Evolutionary conservation across 1,140 invertebrate genomes (phyloP).

Genomic region (Drosophila neocordata): DNA sequence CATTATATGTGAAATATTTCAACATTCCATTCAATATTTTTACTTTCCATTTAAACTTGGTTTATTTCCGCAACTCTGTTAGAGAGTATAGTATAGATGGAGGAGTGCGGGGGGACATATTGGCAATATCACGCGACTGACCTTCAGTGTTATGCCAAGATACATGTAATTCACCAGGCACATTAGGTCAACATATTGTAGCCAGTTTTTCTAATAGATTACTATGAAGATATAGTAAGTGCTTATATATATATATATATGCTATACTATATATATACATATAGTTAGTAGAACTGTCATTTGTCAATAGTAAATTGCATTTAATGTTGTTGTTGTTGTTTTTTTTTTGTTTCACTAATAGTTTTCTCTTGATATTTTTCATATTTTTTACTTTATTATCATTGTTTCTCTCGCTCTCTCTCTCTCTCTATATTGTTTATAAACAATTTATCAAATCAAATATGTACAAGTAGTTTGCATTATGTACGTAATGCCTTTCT

Average conservation of each 20-base stretch:
- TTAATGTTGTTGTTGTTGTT: background rate
- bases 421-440: constrained; percentile 29
- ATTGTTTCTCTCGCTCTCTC: background rate
- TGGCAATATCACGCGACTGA: background rate
- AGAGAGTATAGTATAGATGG: background rate
- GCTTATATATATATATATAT: constrained; percentile 12
- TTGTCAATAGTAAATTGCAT: constrained; percentile 16
- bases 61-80: constrained; percentile 2
- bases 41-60: constrained; percentile 5
- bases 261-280: background rate
- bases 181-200: constrained; percentile 7
- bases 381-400: too few species aligned
- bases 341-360: background rate
- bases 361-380: background rate
- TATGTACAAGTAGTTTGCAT: constrained; percentile 11
- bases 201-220: background rate
- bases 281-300: constrained; percentile 5
- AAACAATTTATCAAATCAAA: constrained; percentile 43
- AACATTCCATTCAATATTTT: constrained; percentile 6
- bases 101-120: background rate
- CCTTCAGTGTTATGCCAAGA: background rate
- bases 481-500: constrained; percentile 46
- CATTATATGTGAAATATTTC: background rate
- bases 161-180: constrained; percentile 1
- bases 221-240: background rate